These are phyloP conservation scores for Bombylius discolor DNA, from an alignment of 2,888 invertebrate genomes.

Conservation along the genomic window DNA sequence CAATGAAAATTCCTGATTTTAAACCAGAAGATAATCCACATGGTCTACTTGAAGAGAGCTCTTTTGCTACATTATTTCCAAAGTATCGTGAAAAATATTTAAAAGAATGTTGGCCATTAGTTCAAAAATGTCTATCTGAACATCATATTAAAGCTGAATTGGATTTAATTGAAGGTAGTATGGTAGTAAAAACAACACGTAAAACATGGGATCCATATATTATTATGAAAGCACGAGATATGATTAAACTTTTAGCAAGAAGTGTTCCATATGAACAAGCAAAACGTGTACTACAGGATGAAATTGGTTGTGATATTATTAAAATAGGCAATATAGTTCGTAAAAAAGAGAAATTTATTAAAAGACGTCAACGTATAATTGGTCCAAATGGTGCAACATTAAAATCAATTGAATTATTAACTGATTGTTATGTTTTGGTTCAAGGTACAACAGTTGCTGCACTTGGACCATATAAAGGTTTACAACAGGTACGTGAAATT, in stretches of 20 bases:
- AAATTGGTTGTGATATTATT: conserved; percentile 87
- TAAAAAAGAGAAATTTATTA: conserved; percentile 89
- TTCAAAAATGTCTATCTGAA: conserved; percentile 71
- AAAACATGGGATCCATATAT: conserved; percentile 99
- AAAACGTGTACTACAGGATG: conserved; percentile 71
- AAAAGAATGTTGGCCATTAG: conserved; percentile 87
- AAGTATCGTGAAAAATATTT: conserved; percentile 94
- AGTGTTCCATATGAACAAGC: conserved; percentile 98
- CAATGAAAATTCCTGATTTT: conserved; percentile 74
- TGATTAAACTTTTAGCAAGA: conserved; percentile 86
- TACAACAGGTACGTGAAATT: conserved; percentile 75
- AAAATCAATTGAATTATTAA: conserved; percentile 91
- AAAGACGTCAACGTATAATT: conserved; percentile 84
- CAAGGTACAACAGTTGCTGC: conserved; percentile 96
- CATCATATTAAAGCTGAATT: conserved; percentile 73
- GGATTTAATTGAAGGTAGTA: conserved; percentile 85
- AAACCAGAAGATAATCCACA: conserved; percentile 78
- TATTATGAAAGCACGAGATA: conserved; percentile 89
- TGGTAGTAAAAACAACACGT: conserved; percentile 85
- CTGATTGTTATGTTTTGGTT: conserved; percentile 90
- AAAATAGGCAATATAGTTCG: conserved; percentile 85
- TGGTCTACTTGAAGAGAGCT: conserved; percentile 75
- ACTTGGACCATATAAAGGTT: conserved; percentile 88
- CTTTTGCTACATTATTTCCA: conserved; percentile 93
- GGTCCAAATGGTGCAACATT: conserved; percentile 97